These are phyloP conservation scores for Drosophila ohnishii DNA, from an alignment of 1,140 invertebrate genomes.

Conservation along the genomic window DNA sequence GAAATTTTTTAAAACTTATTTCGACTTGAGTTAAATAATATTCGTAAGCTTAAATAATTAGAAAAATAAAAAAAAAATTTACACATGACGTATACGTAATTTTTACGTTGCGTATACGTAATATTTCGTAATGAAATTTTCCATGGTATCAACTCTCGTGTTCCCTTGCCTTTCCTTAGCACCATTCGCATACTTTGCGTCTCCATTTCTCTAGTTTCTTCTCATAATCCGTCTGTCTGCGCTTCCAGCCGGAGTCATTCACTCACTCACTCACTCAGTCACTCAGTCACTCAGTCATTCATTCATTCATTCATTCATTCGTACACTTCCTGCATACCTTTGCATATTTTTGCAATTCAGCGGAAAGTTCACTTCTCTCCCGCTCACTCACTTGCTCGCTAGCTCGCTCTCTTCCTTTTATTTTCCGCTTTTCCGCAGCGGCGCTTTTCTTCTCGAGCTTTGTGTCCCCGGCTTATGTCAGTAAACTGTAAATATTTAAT, in stretches of 20 bases:
- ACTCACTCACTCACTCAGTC: conserved; percentile 44
- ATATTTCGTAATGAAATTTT: not conserved
- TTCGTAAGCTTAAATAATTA: no score
- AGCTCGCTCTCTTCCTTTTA: conserved; percentile 11
- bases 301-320: conserved; percentile 48
- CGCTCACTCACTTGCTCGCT: conserved; percentile 2
- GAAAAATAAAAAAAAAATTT: no score
- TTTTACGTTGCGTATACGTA: not conserved
- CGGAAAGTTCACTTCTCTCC: conserved; percentile 68
- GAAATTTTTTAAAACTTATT: not conserved
- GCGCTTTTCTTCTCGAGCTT: conserved; percentile 14
- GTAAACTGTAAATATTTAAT: conserved; percentile 81
- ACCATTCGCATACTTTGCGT: conserved; percentile 6
- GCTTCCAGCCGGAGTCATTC: conserved; percentile 25
- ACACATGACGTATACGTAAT: not conserved
- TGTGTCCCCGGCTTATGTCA: conserved; percentile 65
- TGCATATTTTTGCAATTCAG: conserved; percentile 81
- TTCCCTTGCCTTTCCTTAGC: not conserved
- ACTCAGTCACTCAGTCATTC: conserved; percentile 46
- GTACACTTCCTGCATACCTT: conserved; percentile 66
- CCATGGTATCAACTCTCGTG: conserved; percentile 5
- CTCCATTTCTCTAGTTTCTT: not conserved
- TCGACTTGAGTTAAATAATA: no score
- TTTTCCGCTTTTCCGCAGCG: conserved; percentile 5
- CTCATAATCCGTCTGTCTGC: conserved; percentile 38